A percentile compares a stretch with the other conserved stretches of the same genome.
These are phyloP conservation scores for Heliconius nattereri DNA, from an alignment of 1,140 invertebrate species.

Conservation along the genomic window DNA sequence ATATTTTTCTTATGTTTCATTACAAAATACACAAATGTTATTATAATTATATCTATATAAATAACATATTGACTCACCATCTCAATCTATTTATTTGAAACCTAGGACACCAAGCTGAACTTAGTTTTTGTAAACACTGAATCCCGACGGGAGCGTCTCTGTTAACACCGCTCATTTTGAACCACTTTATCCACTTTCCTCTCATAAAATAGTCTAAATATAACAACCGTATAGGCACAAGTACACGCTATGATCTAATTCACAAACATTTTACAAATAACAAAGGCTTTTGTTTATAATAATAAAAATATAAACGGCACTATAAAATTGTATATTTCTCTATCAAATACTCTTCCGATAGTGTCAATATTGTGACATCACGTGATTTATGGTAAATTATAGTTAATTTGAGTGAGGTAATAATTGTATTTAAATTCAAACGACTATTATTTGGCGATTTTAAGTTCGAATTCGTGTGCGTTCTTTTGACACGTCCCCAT, in stretches of 20 bases:
- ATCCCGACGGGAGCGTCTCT: constrained; percentile 83
- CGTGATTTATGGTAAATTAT: neutral
- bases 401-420: constrained; percentile 3
- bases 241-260: constrained; percentile 10
- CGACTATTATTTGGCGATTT: constrained; percentile 15
- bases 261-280: constrained; percentile 9
- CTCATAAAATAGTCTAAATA: constrained; percentile 46
- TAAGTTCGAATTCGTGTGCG: constrained; percentile 23
- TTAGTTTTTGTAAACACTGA: constrained; percentile 77
- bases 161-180: constrained; percentile 76
- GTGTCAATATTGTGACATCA: neutral
- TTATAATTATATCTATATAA: neutral
- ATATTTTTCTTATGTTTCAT: too few species aligned
- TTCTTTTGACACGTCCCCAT: constrained; percentile 42
- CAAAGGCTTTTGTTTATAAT: constrained; percentile 23
- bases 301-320: constrained; percentile 4
- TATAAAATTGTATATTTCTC: constrained; percentile 2
- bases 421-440: neutral
- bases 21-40: neutral
- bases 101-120: constrained; percentile 78
- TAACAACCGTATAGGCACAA: neutral
- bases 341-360: neutral
- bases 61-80: constrained; percentile 74
- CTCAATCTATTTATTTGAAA: constrained; percentile 82
- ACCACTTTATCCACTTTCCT: constrained; percentile 47